A percentile compares a stretch with the other conserved stretches of the same genome.
These are phyloP conservation scores for Hemicentrotus pulcherrimus DNA, from an alignment of 35 echinoderm and acorn worm species.

Conservation along the genomic window DNA sequence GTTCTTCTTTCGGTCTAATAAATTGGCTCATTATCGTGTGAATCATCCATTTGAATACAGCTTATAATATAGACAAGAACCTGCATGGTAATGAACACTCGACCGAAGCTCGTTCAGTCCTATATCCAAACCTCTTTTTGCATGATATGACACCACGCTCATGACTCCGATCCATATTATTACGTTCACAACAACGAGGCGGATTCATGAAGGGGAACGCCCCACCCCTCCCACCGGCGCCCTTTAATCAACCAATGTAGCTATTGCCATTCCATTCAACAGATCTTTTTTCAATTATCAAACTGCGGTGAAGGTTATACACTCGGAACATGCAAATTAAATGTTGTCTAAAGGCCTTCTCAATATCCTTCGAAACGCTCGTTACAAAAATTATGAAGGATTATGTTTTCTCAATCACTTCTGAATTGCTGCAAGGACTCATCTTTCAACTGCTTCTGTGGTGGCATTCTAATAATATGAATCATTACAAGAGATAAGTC, in stretches of 20 bases:
- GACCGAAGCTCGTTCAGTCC: too few species aligned
- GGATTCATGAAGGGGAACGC: too few species aligned
- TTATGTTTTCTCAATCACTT: not conserved
- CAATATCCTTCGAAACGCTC: not conserved
- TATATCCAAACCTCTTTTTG: too few species aligned
- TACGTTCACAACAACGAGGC: too few species aligned
- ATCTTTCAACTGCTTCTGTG: not conserved
- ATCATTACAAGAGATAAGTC: not conserved
- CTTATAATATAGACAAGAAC: too few species aligned
- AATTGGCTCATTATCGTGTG: not conserved
- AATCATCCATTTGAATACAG: not conserved
- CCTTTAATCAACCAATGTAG: not conserved
- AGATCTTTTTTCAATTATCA: not conserved
- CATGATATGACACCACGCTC: too few species aligned
- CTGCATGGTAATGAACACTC: too few species aligned
- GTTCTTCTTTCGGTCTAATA: not conserved
- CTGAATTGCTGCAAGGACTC: not conserved
- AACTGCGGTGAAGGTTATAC: not conserved
- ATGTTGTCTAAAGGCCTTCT: not conserved
- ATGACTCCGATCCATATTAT: too few species aligned
- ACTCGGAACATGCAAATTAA: not conserved
- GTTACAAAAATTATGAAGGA: not conserved
- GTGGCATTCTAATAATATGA: not conserved
- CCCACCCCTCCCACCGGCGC: not conserved
- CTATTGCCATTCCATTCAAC: not conserved